Evolutionary conservation across 2,113 vertebrate genomes (phyloP).

Genomic region (Rhagologus leucostigma): DNA sequence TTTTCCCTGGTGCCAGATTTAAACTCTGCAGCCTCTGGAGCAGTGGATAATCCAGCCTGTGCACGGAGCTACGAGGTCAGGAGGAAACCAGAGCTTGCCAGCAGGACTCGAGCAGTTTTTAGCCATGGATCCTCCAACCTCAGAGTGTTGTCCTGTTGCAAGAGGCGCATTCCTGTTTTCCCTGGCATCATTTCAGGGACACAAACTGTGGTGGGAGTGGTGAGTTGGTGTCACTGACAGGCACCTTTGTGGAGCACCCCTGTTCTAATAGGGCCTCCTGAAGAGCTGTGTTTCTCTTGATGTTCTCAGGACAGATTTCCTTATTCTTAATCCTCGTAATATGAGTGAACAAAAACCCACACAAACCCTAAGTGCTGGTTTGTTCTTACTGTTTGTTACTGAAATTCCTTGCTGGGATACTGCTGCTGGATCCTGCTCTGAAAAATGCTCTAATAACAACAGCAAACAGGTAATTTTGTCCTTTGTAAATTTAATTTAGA

Average conservation of each 20-base stretch:
- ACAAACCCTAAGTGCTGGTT: not conserved
- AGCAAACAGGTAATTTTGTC: not conserved
- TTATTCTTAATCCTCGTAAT: not conserved
- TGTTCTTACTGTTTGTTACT: not conserved
- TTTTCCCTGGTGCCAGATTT: not conserved
- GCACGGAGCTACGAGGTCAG: fast-evolving
- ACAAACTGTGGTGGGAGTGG: not conserved
- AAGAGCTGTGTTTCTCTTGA: not conserved
- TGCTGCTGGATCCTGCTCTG: not conserved
- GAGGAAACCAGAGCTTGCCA: not conserved
- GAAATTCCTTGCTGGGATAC: not conserved
- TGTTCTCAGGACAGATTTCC: not conserved
- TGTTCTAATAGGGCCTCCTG: not conserved
- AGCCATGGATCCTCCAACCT: not conserved
- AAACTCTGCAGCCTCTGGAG: not conserved
- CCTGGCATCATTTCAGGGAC: not conserved
- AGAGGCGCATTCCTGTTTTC: not conserved
- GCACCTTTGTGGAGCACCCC: not conserved
- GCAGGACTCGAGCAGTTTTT: not conserved
- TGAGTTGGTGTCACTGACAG: not conserved
- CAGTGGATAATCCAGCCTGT: not conserved
- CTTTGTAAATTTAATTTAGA: not conserved
- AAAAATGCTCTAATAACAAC: not conserved
- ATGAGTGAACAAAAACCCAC: fast-evolving
- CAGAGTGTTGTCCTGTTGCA: not conserved